phyloP scores from a whole-genome alignment of 2,797 vertebrate species.

The Trachurus trachurus region DNA sequence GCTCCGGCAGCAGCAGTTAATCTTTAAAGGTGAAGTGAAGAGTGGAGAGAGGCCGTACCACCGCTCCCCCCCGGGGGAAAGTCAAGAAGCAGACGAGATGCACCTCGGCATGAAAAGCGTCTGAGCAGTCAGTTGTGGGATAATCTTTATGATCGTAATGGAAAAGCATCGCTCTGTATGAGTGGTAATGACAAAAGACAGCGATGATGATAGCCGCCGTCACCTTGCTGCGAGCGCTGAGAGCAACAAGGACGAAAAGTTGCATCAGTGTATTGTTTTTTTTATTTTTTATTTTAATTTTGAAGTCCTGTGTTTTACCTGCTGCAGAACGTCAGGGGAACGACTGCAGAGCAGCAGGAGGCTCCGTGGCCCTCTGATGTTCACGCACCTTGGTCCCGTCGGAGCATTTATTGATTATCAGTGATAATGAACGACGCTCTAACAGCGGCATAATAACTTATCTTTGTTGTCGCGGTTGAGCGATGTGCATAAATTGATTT shows the following conservation, averaged over 20 bases:
- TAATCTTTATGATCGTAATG: conserved; percentile 55
- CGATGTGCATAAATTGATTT: not conserved
- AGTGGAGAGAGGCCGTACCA: conserved; percentile 24
- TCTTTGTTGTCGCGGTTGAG: not conserved
- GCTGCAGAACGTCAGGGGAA: conserved; percentile 17
- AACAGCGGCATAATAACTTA: not conserved
- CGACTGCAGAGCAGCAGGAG: conserved; percentile 23
- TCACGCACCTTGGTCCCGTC: not conserved
- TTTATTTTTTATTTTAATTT: not conserved
- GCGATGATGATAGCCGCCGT: conserved; percentile 5
- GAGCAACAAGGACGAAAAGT: conserved; percentile 26
- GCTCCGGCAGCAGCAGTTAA: conserved; percentile 3
- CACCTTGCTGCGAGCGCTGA: conserved; percentile 33
- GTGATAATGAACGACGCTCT: conserved; percentile 13
- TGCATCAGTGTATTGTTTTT: not conserved
- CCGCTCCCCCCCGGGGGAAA: conserved; percentile 28
- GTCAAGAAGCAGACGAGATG: conserved; percentile 18
- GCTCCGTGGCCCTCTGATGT: conserved; percentile 4
- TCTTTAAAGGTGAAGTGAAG: conserved; percentile 28
- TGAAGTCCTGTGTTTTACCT: conserved; percentile 1
- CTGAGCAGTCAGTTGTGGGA: conserved; percentile 4
- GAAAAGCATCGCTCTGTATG: conserved; percentile 27
- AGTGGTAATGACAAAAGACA: conserved; percentile 23
- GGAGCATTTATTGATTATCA: conserved; percentile 24
- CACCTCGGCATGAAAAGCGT: conserved; percentile 1